Base-by-base conservation (phyloP, 1,140 invertebrate genomes). In the Solenopsis fugax region DNA sequence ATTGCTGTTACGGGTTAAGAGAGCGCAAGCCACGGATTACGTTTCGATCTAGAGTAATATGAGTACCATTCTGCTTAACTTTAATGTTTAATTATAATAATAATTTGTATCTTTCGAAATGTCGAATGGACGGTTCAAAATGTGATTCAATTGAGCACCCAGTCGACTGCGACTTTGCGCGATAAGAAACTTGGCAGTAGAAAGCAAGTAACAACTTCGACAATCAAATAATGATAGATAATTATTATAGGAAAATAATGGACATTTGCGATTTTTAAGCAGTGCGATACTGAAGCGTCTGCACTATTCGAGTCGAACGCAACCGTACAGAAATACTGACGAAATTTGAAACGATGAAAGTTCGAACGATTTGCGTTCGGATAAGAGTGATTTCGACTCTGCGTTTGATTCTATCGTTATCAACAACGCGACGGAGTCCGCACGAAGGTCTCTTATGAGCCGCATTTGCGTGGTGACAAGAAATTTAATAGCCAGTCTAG, bases 401-500 rank as follows among this genome's bases (percentile, higher is more conserved):
- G 56, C 65, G 76, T 54, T 48, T 58, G 72, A 67, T 71, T 41
- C 24, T 54, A 29, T 58, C 56, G 29, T 34, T 54, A 82, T 71
- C 71, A 58, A 81, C 75, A 72, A 34, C 72, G 48, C 58, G 62
- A 87, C 88, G 54, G 48, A 18, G 52, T 50, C 37, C 37, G 34
- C 65, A 45, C 65, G 58, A 58, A n/a, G 54, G 58, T 48, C 41
- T 54, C 50, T 80, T n/a, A 62, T 29, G 21, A 72, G 85, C 56
- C 69, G 24, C 81, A 60, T 85, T 81, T 77, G 48, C 80, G 50
- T 52, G 90, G 90, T 91, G 89, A 91, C 89, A 91, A 91, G 90
- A 89, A 87, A 91, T 67, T 91, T 89, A 91, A 91, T 91, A 91
- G 89, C 89, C 72, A 81, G 85, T 91, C 90, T 91, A 87, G 90